phyloP scores from a whole-genome alignment of 1,140 invertebrate species.

The Drosophila pectinifera region DNA sequence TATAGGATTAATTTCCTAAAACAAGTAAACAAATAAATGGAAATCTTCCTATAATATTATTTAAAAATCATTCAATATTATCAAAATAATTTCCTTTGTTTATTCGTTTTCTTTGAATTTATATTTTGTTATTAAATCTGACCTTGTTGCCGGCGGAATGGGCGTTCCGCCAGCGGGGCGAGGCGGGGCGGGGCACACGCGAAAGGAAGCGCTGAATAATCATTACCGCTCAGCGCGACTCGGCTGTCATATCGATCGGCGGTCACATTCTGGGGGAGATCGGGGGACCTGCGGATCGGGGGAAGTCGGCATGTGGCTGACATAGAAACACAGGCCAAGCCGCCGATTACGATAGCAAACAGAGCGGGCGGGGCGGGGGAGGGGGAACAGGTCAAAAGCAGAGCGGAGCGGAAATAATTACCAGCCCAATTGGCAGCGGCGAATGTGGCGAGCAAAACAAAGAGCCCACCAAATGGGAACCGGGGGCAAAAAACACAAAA shows the following conservation, averaged over 20 bases:
- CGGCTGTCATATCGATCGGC: conserved; percentile 70
- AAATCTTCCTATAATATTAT: too few relatives aligned
- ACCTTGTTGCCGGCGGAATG: conserved; percentile 68
- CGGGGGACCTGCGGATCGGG: not conserved
- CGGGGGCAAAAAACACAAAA: conserved; percentile 19
- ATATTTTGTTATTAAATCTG: conserved; percentile 77
- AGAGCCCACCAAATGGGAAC: conserved; percentile 40
- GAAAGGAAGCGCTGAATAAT: conserved; percentile 82
- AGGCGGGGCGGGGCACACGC: conserved; percentile 59
- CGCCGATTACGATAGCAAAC: conserved; percentile 58
- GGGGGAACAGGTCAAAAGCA: conserved; percentile 18
- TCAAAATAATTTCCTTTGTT: too few relatives aligned
- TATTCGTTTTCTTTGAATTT: too few relatives aligned
- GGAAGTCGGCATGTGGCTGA: conserved; percentile 41
- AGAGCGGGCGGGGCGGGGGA: conserved; percentile 19
- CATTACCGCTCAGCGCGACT: conserved; percentile 34
- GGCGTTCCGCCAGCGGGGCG: conserved; percentile 29
- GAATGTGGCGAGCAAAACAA: conserved; percentile 75
- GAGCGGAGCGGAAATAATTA: conserved; percentile 63
- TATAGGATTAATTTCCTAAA: too few relatives aligned
- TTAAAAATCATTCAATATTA: too few relatives aligned
- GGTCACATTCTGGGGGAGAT: conserved; percentile 44
- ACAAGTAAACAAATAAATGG: too few relatives aligned
- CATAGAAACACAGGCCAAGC: conserved; percentile 69
- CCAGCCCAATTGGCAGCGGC: conserved; percentile 58